Base-by-base conservation (phyloP, 1,140 invertebrate genomes). In the Pomacea maculata region DNA sequence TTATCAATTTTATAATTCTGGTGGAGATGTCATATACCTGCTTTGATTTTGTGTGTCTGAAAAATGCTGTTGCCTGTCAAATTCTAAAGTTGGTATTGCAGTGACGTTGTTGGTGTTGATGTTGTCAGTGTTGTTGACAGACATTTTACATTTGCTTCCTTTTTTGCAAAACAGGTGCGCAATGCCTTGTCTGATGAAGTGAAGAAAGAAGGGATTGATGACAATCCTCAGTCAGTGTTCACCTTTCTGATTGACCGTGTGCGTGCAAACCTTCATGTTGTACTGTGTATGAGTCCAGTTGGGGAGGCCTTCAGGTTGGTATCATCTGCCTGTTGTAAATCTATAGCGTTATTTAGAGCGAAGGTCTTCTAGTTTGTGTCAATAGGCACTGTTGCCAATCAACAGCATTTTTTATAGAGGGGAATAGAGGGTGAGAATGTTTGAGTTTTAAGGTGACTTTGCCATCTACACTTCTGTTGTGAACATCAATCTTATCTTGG, bases 241-340 rank as follows among this genome's bases (percentile, higher is more conserved):
- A 89, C 93, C 77, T 95, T 95, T 88, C 93, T 97, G 74, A 94
- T 97, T 84, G 93, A 96, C 83, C 93, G 95, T 83, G 95, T 96
- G 19, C 91, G 95, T 80, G 90, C 92, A 34, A 95, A 96, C 91
- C 91, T 97, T 87, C 96, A 96, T 88, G 93, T 97, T 67, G 93
- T 96, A 74, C 89, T 97, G 54, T 96, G 95, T 87, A 95, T 97
- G 94, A 97, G 95, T 88, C 96, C 96, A 10, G 95, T 96, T 82
- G 96, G 96, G 34, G 95, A 96, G 71, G 86, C 90, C 17, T 93
- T 94, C 89, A 92, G 93, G 92, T 93, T 84, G 86, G 71, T 55
- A 54, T 25, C 25, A 25, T 25, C 25, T 25, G 25, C 25, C 25
- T 25, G 25, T 45, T 75, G 52, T 15, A 14, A 45, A 45, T 45